Percentiles rank a stretch among this genome's conserved stretches.
phyloP scores from a whole-genome alignment of 2,888 invertebrate genomes.

The Pyrochroa serraticornis region DNA sequence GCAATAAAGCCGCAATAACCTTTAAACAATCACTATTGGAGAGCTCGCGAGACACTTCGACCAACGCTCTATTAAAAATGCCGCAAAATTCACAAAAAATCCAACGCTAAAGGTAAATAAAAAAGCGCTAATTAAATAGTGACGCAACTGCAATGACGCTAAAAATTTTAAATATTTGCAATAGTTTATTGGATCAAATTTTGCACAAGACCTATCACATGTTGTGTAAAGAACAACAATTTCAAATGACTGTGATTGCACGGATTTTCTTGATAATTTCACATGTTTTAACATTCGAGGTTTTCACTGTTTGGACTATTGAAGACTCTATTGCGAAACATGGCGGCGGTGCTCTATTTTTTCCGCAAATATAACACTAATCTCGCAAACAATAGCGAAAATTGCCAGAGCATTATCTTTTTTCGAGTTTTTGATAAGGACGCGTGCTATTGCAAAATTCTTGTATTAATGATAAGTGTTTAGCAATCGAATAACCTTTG shows the following conservation, averaged over 20 bases:
- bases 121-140: not conserved
- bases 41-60: too few relatives aligned
- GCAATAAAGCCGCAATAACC: too few relatives aligned
- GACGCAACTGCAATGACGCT: constrained; percentile 9
- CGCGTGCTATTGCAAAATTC: constrained; percentile 31
- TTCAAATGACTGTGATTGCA: not conserved
- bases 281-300: too few relatives aligned
- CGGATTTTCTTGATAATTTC: too few relatives aligned
- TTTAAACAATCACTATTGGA: too few relatives aligned
- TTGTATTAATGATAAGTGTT: constrained; percentile 24
- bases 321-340: constrained; percentile 8
- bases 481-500: constrained; percentile 28
- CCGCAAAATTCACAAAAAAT: too few relatives aligned
- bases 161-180: constrained; percentile 16
- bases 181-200: constrained; percentile 15
- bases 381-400: constrained; percentile 20
- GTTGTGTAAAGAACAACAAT: constrained; percentile 7
- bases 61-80: too few relatives aligned
- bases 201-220: constrained; percentile 16
- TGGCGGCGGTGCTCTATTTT: constrained; percentile 10
- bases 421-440: constrained; percentile 20
- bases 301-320: too few relatives aligned
- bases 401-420: constrained; percentile 21
- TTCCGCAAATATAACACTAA: constrained; percentile 16
- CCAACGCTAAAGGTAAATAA: too few relatives aligned